phyloP scores from a whole-genome alignment of 2,888 invertebrate genomes.

The Drosophila neonasuta region DNA sequence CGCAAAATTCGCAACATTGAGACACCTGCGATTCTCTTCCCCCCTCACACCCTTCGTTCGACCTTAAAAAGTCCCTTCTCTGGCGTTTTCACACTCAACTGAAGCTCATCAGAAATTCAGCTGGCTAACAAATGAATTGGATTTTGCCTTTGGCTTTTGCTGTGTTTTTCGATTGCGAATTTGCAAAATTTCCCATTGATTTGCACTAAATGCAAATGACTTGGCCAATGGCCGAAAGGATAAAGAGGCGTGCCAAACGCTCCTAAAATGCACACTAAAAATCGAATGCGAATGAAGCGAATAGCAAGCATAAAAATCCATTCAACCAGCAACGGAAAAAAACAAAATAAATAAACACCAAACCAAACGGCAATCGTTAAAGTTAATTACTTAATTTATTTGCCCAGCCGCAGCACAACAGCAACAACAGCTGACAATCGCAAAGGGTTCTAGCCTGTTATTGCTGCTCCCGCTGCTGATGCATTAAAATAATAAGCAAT shows the following conservation, averaged over 20 bases:
- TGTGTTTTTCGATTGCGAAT: conserved; percentile 29
- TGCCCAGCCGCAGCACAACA: conserved; percentile 50
- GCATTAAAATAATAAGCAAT: conserved; percentile 61
- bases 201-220: conserved; percentile 58
- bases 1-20: conserved; percentile 41
- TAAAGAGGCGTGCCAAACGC: background rate
- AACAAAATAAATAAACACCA: conserved; percentile 13
- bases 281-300: conserved; percentile 21
- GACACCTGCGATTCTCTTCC: background rate
- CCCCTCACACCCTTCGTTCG: too few relatives aligned
- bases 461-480: conserved; percentile 19
- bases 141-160: conserved; percentile 43
- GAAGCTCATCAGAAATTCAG: conserved; percentile 32
- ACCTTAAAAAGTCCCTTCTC: conserved; percentile 4
- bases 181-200: conserved; percentile 46
- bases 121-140: conserved; percentile 38
- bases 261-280: conserved; percentile 20
- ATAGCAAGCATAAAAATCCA: conserved; percentile 37
- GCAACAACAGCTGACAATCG: conserved; percentile 51
- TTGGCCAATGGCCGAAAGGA: conserved; percentile 10
- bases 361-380: conserved; percentile 50
- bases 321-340: conserved; percentile 27
- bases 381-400: conserved; percentile 68
- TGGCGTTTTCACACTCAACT: conserved; percentile 24
- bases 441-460: conserved; percentile 34